Evolutionary conservation across 1,140 invertebrate species (phyloP).

Genomic region (Vanessa atalanta): DNA sequence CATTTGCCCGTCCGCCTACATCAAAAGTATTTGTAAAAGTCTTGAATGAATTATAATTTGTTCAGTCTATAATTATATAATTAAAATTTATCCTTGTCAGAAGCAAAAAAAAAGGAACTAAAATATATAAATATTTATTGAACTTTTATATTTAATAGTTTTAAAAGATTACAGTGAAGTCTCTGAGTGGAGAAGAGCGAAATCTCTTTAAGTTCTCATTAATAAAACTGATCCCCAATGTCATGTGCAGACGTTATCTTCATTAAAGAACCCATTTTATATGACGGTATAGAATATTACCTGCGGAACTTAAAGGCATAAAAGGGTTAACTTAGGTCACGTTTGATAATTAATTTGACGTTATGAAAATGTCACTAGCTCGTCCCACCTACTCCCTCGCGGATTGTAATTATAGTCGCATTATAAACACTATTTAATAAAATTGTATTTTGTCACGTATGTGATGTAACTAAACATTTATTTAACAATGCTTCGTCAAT

Average conservation of each 20-base stretch:
- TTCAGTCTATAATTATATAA: too few species aligned
- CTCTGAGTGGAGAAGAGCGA: background rate
- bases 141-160: too few species aligned
- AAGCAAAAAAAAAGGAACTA: too few species aligned
- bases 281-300: slow-evolving; percentile 21
- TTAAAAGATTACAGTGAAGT: too few species aligned
- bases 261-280: slow-evolving; percentile 34
- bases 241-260: background rate
- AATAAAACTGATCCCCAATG: background rate
- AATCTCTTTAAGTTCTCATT: background rate
- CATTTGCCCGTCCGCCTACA: too few species aligned
- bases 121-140: too few species aligned
- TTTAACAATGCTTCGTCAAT: background rate
- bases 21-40: too few species aligned
- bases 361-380: slow-evolving; percentile 38
- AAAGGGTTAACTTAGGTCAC: slow-evolving; percentile 44
- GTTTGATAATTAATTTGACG: slow-evolving; percentile 48
- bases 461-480: background rate
- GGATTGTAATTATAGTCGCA: slow-evolving; percentile 48
- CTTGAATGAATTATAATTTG: too few species aligned
- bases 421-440: slow-evolving; percentile 45
- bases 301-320: slow-evolving; percentile 6
- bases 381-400: slow-evolving; percentile 25
- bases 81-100: too few species aligned
- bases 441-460: slow-evolving; percentile 23